These are phyloP conservation scores for Lateolabrax maculatus DNA, from an alignment of 2,797 vertebrate species.

Conservation along the genomic window DNA sequence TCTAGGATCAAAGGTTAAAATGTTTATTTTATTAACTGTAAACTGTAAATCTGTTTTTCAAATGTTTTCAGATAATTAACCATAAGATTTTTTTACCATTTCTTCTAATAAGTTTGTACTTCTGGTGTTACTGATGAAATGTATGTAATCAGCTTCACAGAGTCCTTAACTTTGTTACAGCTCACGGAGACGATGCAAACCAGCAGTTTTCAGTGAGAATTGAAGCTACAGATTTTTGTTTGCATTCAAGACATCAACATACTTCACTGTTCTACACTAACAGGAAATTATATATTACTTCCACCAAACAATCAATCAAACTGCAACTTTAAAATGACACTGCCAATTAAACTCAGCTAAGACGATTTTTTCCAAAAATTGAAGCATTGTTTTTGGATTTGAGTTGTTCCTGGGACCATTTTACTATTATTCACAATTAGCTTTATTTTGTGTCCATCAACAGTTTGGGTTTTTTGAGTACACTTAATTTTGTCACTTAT, in stretches of 20 bases:
- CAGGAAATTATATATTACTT: not conserved
- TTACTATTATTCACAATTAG: not conserved
- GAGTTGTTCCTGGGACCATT: not conserved
- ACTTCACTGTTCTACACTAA: not conserved
- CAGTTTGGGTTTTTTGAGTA: not conserved
- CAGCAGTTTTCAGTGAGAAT: not conserved
- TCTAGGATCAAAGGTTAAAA: not conserved
- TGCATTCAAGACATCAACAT: not conserved
- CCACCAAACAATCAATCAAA: not conserved
- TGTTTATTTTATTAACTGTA: not conserved
- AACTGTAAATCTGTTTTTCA: not conserved
- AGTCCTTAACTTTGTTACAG: not conserved
- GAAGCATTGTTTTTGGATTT: too few species aligned
- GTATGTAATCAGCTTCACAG: fast-evolving
- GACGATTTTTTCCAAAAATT: not conserved
- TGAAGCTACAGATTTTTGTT: not conserved
- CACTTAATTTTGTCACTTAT: not conserved
- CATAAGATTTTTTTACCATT: not conserved
- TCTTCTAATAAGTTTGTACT: not conserved
- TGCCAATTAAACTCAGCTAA: not conserved
- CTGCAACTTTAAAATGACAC: not conserved
- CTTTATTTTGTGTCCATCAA: not conserved
- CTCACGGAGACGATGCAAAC: not conserved
- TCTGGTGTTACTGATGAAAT: too few species aligned
- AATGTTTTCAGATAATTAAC: not conserved